phyloP scores from a whole-genome alignment of 2,888 invertebrate genomes.

The Slavum lentiscoides region DNA sequence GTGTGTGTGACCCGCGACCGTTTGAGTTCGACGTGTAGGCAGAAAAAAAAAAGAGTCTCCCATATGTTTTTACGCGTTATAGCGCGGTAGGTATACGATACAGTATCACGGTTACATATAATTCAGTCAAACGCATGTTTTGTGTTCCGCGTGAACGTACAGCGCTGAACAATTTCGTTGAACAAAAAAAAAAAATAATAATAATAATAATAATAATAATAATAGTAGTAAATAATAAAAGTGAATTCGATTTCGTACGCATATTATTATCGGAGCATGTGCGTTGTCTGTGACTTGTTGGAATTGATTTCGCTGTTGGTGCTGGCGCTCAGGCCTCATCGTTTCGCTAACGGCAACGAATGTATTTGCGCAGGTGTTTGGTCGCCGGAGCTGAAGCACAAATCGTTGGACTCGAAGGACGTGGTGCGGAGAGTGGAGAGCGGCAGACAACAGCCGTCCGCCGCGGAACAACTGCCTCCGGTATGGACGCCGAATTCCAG shows the following conservation, averaged over 20 bases:
- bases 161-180: neutral
- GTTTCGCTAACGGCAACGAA: neutral
- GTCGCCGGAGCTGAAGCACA: constrained; percentile 63
- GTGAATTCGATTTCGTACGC: too few relatives aligned
- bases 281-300: constrained; percentile 37
- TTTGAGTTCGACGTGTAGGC: too few relatives aligned
- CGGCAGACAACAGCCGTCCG: neutral
- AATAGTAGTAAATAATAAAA: too few relatives aligned
- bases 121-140: too few relatives aligned
- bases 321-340: constrained; percentile 31
- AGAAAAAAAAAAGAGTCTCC: too few relatives aligned
- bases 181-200: too few relatives aligned
- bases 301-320: constrained; percentile 33
- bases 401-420: constrained; percentile 20
- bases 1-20: neutral
- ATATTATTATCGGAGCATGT: constrained; percentile 18
- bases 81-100: too few relatives aligned
- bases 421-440: constrained; percentile 2
- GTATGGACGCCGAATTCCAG: constrained; percentile 72
- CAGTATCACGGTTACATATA: too few relatives aligned
- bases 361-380: constrained; percentile 63
- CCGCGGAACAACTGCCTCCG: constrained; percentile 58
- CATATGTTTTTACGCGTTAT: too few relatives aligned
- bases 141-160: neutral
- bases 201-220: too few relatives aligned